A percentile compares a stretch with the other conserved stretches of the same genome.
Conservation (phyloP, 2,888 invertebrate genomes). For the Strigamia crassipes region DNA sequence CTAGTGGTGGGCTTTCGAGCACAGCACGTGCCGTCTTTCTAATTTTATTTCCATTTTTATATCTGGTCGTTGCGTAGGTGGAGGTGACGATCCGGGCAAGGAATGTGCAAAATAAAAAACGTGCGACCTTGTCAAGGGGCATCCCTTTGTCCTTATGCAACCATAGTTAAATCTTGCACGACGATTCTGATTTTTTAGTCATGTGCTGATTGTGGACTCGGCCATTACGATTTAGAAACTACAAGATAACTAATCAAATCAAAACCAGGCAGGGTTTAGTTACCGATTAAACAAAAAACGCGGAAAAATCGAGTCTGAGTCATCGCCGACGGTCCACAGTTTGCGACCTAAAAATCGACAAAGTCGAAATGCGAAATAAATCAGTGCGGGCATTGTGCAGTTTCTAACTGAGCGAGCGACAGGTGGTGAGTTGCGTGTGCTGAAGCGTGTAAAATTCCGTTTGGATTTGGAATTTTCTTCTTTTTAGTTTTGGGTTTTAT, state of each 20-base stretch:
- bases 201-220: neutral
- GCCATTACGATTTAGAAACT: neutral
- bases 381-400: too few relatives aligned
- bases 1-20: neutral
- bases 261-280: neutral
- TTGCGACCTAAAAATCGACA: too few relatives aligned
- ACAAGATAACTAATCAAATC: slow-evolving; percentile 5
- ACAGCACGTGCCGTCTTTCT: neutral
- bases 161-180: neutral
- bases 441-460: too few relatives aligned
- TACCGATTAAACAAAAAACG: neutral
- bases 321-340: neutral
- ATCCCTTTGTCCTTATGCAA: slow-evolving; percentile 35
- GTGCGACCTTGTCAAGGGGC: slow-evolving; percentile 12
- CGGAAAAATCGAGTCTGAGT: neutral
- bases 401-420: too few relatives aligned
- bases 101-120: slow-evolving; percentile 1
- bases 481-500: too few relatives aligned
- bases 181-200: slow-evolving; percentile 19
- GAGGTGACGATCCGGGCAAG: neutral
- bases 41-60: neutral
- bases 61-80: neutral
- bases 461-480: too few relatives aligned
- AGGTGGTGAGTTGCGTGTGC: too few relatives aligned
- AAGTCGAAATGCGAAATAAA: too few relatives aligned